phyloP scores from a whole-genome alignment of 2,797 vertebrate species.

The Smutsia temminckii region DNA sequence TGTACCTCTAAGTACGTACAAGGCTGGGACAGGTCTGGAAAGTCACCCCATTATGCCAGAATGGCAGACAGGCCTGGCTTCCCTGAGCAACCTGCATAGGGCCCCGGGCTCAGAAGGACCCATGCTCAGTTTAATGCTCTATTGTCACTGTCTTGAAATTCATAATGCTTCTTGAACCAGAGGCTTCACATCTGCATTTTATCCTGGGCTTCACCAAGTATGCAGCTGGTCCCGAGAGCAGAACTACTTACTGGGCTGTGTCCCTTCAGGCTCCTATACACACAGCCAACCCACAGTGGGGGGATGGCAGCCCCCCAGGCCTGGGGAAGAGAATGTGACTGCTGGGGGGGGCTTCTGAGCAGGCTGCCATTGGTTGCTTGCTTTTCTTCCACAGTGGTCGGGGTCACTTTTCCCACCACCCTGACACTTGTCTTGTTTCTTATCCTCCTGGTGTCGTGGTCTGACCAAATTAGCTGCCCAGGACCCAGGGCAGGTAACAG shows the following conservation, averaged over 20 bases:
- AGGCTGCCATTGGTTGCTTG: rapidly evolving
- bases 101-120: not conserved
- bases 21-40: not conserved
- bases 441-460: not conserved
- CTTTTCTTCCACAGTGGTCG: rapidly evolving
- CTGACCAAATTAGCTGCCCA: not conserved
- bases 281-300: not conserved
- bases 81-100: not conserved
- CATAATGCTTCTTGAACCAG: not conserved
- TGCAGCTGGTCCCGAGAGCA: rapidly evolving
- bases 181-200: not conserved
- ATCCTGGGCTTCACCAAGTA: not conserved
- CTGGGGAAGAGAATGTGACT: not conserved
- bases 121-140: rapidly evolving
- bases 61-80: not conserved
- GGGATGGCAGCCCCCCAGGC: not conserved
- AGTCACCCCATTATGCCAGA: not conserved
- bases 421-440: not conserved
- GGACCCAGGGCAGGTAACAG: no score
- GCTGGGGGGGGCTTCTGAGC: not conserved
- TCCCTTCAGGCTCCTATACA: not conserved
- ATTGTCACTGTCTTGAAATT: not conserved
- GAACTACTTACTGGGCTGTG: no score
- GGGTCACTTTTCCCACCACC: not conserved
- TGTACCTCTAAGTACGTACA: not conserved